These are phyloP conservation scores for Zaprionus inermis DNA, from an alignment of 1,140 invertebrate species.

Conservation along the genomic window DNA sequence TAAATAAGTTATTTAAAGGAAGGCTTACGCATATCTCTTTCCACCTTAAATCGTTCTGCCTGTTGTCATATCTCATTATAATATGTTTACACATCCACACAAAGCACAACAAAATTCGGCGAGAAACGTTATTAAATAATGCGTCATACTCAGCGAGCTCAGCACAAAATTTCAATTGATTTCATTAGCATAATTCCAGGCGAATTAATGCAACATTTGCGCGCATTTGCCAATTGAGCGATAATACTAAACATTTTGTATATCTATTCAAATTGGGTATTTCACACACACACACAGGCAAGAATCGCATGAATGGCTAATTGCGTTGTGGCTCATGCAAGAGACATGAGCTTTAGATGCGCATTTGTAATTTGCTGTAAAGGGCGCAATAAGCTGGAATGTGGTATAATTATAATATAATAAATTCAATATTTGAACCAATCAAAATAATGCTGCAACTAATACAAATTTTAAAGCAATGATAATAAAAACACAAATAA, in stretches of 20 bases:
- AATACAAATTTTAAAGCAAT: background rate
- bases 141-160: background rate
- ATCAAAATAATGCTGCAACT: background rate
- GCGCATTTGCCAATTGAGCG: conserved; percentile 52
- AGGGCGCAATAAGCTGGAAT: conserved; percentile 4
- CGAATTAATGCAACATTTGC: conserved; percentile 32
- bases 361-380: conserved; percentile 38
- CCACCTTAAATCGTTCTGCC: too few relatives aligned
- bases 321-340: background rate
- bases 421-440: background rate
- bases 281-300: conserved; percentile 20
- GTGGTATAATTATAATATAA: background rate
- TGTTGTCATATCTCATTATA: background rate
- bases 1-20: background rate
- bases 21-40: background rate
- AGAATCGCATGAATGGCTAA: background rate
- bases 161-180: conserved; percentile 26
- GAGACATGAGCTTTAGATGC: conserved; percentile 3
- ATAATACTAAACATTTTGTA: conserved; percentile 46
- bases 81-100: background rate
- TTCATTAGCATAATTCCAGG: conserved; percentile 40
- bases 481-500: background rate
- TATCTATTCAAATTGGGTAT: conserved; percentile 18
- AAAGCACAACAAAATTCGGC: background rate
- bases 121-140: background rate